phyloP scores from a whole-genome alignment of 2,888 invertebrate genomes.

The Trypoxylon attenuatum region DNA sequence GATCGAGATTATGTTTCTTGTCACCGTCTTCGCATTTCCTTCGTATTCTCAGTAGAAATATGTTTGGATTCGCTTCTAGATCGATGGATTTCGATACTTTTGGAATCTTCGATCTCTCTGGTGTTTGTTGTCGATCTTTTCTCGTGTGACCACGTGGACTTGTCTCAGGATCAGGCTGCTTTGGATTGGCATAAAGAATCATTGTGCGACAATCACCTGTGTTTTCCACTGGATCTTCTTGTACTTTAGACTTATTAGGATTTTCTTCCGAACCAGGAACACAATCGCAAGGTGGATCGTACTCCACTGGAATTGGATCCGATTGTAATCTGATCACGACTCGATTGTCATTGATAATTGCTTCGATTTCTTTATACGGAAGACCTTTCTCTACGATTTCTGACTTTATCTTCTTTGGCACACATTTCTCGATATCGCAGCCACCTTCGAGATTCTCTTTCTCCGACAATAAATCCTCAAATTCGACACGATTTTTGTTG shows the following conservation, averaged over 20 bases:
- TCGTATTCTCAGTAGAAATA: conserved; percentile 63
- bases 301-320: conserved; percentile 22
- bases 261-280: conserved; percentile 4
- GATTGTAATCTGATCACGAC: conserved; percentile 47
- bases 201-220: conserved; percentile 10
- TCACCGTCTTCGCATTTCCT: conserved; percentile 54
- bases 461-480: no score
- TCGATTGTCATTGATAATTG: conserved; percentile 59
- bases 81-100: not conserved
- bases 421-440: not conserved
- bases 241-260: not conserved
- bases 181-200: conserved; percentile 10
- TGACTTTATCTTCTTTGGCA: conserved; percentile 50
- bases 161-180: not conserved
- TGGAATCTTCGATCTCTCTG: not conserved
- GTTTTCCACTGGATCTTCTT: not conserved
- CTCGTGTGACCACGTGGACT: accelerated
- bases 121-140: no score
- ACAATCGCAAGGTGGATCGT: conserved; percentile 66
- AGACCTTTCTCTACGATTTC: conserved; percentile 57
- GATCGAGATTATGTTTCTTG: conserved; percentile 57
- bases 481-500: no score
- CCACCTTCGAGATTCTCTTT: not conserved
- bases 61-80: conserved; percentile 67
- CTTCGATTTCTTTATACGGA: conserved; percentile 69